Evolutionary conservation across 2,888 invertebrate species (phyloP).

Genomic region (Taenaris catops): DNA sequence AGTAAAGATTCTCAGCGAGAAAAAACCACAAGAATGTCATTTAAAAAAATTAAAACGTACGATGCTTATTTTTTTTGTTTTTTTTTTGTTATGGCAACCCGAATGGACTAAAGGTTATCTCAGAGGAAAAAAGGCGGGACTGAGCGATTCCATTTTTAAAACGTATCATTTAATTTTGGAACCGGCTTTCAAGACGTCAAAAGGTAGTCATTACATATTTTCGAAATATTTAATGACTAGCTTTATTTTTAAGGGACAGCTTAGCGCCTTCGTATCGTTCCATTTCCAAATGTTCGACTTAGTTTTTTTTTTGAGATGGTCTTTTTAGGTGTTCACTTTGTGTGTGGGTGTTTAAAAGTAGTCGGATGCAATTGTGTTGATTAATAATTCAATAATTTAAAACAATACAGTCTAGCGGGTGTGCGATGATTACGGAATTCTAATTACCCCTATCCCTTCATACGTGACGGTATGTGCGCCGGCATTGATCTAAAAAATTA

Average conservation of each 20-base stretch:
- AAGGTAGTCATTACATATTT: constrained; percentile 78
- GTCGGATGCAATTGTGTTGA: constrained; percentile 10
- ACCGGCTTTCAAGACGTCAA: constrained; percentile 78
- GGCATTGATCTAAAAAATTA: constrained; percentile 64
- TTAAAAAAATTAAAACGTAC: constrained; percentile 76
- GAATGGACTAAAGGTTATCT: constrained; percentile 77
- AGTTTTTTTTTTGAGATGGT: constrained; percentile 2
- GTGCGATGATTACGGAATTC: constrained; percentile 42
- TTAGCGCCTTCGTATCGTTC: constrained; percentile 52
- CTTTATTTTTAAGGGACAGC: constrained; percentile 43
- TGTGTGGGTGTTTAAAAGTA: constrained; percentile 6
- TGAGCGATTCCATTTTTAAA: constrained; percentile 78
- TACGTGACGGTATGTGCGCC: constrained; percentile 58
- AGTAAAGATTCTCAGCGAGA: constrained; percentile 65
- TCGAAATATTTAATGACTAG: constrained; percentile 39
- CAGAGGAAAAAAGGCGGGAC: constrained; percentile 75
- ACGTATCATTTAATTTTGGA: constrained; percentile 79
- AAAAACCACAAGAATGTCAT: constrained; percentile 78
- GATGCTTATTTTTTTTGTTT: constrained; percentile 47
- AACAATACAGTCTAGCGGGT: constrained; percentile 8
- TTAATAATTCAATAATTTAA: constrained; percentile 18
- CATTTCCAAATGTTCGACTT: constrained; percentile 6
- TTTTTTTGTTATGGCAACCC: constrained; percentile 72
- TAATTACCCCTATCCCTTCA: constrained; percentile 62
- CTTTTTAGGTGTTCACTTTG: constrained; percentile 12